These are phyloP conservation scores for Corapipo altera DNA, from an alignment of 2,113 vertebrate genomes.

Conservation along the genomic window DNA sequence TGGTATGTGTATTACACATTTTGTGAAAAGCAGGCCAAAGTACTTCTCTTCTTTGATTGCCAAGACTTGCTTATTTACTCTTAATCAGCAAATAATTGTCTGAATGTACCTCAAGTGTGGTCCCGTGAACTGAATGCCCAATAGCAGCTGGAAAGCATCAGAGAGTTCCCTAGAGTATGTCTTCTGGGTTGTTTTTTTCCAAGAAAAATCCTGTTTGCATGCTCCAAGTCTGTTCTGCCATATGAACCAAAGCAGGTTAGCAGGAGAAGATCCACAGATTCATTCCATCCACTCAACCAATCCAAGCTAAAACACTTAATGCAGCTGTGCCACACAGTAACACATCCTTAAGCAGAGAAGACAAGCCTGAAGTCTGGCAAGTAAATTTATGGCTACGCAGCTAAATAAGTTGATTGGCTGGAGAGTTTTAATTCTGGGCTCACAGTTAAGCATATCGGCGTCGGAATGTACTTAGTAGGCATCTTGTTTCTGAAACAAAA, in stretches of 20 bases:
- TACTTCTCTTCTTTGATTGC: conserved; percentile 18
- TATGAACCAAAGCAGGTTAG: not conserved
- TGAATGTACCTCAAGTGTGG: not conserved
- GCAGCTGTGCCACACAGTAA: not conserved
- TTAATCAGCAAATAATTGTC: conserved; percentile 35
- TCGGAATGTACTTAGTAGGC: not conserved
- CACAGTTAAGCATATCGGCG: not conserved
- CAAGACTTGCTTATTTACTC: conserved; percentile 5
- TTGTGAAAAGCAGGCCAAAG: conserved; percentile 7
- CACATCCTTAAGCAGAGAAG: not conserved
- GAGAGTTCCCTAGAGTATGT: not conserved
- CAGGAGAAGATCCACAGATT: not conserved
- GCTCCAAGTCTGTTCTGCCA: not conserved
- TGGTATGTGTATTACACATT: conserved; percentile 2
- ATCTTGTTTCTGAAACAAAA: not conserved
- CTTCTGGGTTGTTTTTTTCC: not conserved
- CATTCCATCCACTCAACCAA: not conserved
- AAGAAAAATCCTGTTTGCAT: not conserved
- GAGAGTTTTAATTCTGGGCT: not conserved
- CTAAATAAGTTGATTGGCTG: not conserved
- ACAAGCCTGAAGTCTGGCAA: not conserved
- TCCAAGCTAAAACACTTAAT: not conserved
- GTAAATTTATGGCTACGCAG: not conserved
- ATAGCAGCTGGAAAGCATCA: not conserved
- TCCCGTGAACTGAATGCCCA: not conserved